A percentile compares a stretch with the other conserved stretches of the same genome.
phyloP scores from a whole-genome alignment of 2,113 vertebrate species.

The Lepus europaeus region DNA sequence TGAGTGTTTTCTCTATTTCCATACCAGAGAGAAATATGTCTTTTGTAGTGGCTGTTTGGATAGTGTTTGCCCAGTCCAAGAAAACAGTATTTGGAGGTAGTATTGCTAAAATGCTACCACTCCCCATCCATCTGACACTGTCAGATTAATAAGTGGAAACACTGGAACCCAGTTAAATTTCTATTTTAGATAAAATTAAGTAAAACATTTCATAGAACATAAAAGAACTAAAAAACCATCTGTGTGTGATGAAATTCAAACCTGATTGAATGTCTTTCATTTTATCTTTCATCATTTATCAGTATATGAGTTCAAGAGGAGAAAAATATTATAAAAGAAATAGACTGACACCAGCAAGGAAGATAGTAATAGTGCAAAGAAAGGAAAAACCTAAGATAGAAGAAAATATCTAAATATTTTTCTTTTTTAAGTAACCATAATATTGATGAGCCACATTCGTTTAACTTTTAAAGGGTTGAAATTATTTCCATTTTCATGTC shows the following conservation, averaged over 20 bases:
- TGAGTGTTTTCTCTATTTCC: neutral
- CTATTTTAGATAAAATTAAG: constrained; percentile 15
- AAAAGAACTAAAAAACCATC: neutral
- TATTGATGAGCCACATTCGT: neutral
- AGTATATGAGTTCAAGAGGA: neutral
- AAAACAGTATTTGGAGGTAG: neutral
- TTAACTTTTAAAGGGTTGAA: neutral
- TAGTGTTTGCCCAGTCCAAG: neutral
- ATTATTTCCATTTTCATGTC: neutral
- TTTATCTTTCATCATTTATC: neutral
- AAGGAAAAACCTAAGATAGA: neutral
- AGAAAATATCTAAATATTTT: neutral
- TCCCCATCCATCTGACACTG: neutral
- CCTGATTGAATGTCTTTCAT: neutral
- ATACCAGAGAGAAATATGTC: neutral
- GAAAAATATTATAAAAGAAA: neutral
- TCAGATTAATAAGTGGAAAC: constrained; percentile 2
- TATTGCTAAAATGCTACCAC: neutral
- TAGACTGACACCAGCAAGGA: neutral
- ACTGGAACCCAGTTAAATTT: neutral
- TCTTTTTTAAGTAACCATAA: neutral
- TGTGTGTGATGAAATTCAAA: neutral
- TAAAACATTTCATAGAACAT: neutral
- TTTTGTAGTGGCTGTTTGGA: neutral
- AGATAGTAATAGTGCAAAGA: neutral